Evolutionary conservation across 2,113 vertebrate genomes (phyloP).

Genomic region (Spea bombifrons): DNA sequence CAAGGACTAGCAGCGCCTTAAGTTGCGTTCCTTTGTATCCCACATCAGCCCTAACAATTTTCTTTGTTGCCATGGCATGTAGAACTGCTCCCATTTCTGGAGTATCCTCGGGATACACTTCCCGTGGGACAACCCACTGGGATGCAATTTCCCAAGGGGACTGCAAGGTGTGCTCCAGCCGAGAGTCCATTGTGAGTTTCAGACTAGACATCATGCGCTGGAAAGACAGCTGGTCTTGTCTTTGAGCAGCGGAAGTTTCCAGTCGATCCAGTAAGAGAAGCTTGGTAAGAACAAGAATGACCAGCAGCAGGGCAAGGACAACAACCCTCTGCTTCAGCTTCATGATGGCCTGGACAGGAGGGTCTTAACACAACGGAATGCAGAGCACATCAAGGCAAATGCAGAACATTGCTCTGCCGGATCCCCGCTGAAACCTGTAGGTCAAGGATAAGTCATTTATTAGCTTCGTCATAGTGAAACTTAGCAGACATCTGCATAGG

Average conservation of each 20-base stretch:
- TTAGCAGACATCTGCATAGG: too few relatives aligned
- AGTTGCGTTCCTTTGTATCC: constrained; percentile 97
- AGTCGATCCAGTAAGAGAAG: constrained; percentile 95
- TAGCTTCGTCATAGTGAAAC: too few relatives aligned
- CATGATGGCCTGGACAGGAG: constrained; percentile 68
- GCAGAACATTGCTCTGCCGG: constrained; percentile 11
- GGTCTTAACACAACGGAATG: not conserved
- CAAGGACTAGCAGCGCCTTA: constrained; percentile 91
- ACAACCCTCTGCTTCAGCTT: constrained; percentile 98
- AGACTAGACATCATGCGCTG: constrained; percentile 89
- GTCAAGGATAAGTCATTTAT: not conserved
- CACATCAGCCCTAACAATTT: constrained; percentile 87
- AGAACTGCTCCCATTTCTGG: constrained; percentile 92
- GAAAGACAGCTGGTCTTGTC: constrained; percentile 89
- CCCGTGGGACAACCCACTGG: constrained; percentile 95
- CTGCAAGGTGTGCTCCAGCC: constrained; percentile 89
- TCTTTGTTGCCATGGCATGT: constrained; percentile 82
- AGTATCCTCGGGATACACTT: constrained; percentile 95
- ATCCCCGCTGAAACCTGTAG: constrained; percentile 18
- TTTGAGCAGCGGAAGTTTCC: constrained; percentile 86
- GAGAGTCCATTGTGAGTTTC: constrained; percentile 76
- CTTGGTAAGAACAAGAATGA: constrained; percentile 96
- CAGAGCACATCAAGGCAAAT: not conserved
- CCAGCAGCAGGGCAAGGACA: constrained; percentile 86
- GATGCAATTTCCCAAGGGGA: constrained; percentile 97